phyloP scores from a whole-genome alignment of 2,888 invertebrate species.

The Baccha elongata region DNA sequence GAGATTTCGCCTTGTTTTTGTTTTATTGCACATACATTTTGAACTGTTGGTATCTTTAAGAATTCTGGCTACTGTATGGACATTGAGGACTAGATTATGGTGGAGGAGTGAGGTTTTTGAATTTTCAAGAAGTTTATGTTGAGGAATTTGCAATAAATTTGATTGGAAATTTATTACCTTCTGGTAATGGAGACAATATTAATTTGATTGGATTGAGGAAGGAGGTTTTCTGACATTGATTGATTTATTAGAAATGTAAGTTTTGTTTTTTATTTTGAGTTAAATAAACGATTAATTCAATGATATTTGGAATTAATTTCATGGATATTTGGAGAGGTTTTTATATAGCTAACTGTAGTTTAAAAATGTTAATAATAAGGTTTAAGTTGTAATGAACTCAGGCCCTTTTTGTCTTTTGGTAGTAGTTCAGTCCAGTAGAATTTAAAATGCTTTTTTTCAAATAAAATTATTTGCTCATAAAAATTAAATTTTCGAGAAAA shows the following conservation, averaged over 20 bases:
- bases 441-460: too few relatives aligned
- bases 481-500: too few relatives aligned
- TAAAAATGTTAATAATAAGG: too few relatives aligned
- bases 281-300: too few relatives aligned
- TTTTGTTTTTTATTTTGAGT: too few relatives aligned
- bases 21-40: conserved; percentile 10
- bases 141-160: conserved; percentile 69
- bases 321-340: too few relatives aligned
- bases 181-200: conserved; percentile 54
- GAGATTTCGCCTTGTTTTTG: conserved; percentile 3
- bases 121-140: conserved; percentile 45
- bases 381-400: too few relatives aligned
- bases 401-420: too few relatives aligned
- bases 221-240: conserved; percentile 47
- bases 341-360: too few relatives aligned
- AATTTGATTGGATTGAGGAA: conserved; percentile 63
- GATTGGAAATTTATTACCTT: conserved; percentile 51
- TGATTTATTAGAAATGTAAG: conserved; percentile 46
- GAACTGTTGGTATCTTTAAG: conserved; percentile 18
- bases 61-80: conserved; percentile 12
- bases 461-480: too few relatives aligned
- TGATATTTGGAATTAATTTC: too few relatives aligned
- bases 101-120: not conserved
- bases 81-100: not conserved
- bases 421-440: too few relatives aligned